These are phyloP conservation scores for Gallinago stenura DNA, from an alignment of 2,797 vertebrate genomes.

Conservation along the genomic window DNA sequence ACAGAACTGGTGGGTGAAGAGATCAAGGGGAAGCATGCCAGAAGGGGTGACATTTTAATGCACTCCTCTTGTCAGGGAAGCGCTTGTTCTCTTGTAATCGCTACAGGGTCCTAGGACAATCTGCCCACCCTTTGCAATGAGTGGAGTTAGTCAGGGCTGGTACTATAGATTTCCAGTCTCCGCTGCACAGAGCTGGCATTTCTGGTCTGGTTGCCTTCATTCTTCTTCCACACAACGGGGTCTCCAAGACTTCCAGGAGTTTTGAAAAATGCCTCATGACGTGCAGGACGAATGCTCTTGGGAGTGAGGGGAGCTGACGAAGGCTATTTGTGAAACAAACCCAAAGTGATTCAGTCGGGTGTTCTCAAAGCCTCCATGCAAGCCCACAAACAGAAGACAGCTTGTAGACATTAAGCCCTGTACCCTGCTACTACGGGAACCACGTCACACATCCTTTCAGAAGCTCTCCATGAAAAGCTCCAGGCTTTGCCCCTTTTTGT, in stretches of 20 bases:
- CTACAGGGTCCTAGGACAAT: background rate
- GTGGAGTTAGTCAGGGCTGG: constrained; percentile 68
- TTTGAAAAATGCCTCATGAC: constrained; percentile 89
- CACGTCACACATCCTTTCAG: background rate
- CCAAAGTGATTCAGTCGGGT: background rate
- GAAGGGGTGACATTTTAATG: background rate
- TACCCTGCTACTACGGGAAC: background rate
- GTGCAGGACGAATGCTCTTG: constrained; percentile 78
- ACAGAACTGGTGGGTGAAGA: background rate
- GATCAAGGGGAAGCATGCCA: background rate
- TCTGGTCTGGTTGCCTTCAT: constrained; percentile 76
- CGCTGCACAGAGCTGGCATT: constrained; percentile 87
- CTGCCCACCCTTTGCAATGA: background rate
- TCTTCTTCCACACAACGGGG: constrained; percentile 71
- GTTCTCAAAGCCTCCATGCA: background rate
- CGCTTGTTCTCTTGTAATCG: background rate
- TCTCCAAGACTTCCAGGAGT: constrained; percentile 86
- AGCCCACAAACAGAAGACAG: background rate
- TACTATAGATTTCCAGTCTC: constrained; percentile 88
- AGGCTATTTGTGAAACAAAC: constrained; percentile 57
- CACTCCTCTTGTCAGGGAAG: background rate
- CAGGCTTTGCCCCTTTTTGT: background rate
- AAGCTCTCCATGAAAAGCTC: background rate
- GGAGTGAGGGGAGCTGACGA: constrained; percentile 86
- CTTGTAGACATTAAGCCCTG: background rate